Evolutionary conservation across 2,113 vertebrate species (phyloP).

Genomic region (Hippocampus barbouri): DNA sequence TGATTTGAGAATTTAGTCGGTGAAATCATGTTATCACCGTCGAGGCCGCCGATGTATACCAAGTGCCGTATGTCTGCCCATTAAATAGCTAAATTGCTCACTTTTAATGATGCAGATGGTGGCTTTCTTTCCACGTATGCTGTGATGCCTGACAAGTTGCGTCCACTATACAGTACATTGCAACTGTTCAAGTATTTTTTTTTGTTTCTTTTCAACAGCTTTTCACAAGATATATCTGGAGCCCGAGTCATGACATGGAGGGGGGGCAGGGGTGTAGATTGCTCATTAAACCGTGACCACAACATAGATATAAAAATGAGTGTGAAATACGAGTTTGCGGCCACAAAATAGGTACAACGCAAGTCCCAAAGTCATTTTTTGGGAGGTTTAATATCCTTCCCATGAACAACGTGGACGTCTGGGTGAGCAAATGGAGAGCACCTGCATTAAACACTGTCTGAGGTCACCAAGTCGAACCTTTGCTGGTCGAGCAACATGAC

Average conservation of each 20-base stretch:
- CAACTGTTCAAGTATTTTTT: not conserved
- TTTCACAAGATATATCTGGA: not conserved
- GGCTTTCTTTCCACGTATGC: slow-evolving; percentile 50
- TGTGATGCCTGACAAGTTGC: slow-evolving; percentile 47
- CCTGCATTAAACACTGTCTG: too few relatives aligned
- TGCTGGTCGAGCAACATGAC: too few relatives aligned
- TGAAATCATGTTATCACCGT: slow-evolving; percentile 72
- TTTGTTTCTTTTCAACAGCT: too few relatives aligned
- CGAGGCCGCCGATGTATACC: slow-evolving; percentile 55
- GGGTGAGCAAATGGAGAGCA: too few relatives aligned
- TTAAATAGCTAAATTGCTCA: slow-evolving; percentile 72
- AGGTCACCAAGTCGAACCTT: too few relatives aligned
- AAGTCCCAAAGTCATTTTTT: too few relatives aligned
- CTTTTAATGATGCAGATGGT: slow-evolving; percentile 67
- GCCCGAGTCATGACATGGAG: not conserved
- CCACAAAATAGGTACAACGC: not conserved
- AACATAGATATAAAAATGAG: not conserved
- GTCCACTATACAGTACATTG: slow-evolving; percentile 23
- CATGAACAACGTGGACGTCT: too few relatives aligned
- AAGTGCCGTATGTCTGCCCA: slow-evolving; percentile 60
- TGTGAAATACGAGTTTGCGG: not conserved
- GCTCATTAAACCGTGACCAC: not conserved
- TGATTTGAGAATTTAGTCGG: slow-evolving; percentile 66
- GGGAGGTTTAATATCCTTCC: too few relatives aligned
- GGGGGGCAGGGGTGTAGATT: not conserved